phyloP scores from a whole-genome alignment of 2,888 invertebrate genomes.

The Pristionchus arcanus region DNA sequence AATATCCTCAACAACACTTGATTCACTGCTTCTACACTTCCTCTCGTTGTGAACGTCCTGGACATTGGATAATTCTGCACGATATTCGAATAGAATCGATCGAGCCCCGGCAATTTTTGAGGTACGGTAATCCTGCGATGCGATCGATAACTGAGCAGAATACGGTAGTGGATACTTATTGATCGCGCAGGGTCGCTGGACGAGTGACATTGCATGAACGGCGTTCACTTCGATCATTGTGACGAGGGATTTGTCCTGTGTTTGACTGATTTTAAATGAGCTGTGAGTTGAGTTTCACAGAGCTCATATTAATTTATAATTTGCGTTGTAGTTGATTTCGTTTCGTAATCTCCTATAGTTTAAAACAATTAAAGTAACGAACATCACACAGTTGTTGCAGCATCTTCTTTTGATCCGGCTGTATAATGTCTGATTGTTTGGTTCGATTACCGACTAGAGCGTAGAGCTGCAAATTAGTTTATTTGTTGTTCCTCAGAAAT shows the following conservation, averaged over 20 bases:
- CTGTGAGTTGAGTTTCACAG: no score
- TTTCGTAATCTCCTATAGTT: no score
- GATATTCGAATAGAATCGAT: not conserved
- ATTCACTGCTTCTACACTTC: not conserved
- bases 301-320: no score
- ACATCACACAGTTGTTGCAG: slow-evolving; percentile 19
- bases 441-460: slow-evolving; percentile 19
- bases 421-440: not conserved
- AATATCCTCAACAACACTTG: not conserved
- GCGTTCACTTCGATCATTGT: not conserved
- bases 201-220: not conserved
- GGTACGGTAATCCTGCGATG: not conserved
- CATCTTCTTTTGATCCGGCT: slow-evolving; percentile 17
- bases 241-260: not conserved
- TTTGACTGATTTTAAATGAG: no score
- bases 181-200: not conserved
- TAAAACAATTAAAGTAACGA: not conserved
- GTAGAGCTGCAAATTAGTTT: not conserved
- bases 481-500: no score
- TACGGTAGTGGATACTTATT: not conserved
- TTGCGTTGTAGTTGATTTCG: no score
- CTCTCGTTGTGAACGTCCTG: not conserved
- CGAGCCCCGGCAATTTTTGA: not conserved
- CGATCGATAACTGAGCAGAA: not conserved
- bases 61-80: slow-evolving; percentile 3